Conservation (phyloP, 2,888 invertebrate genomes). For the Hoplodrina blanda region DNA sequence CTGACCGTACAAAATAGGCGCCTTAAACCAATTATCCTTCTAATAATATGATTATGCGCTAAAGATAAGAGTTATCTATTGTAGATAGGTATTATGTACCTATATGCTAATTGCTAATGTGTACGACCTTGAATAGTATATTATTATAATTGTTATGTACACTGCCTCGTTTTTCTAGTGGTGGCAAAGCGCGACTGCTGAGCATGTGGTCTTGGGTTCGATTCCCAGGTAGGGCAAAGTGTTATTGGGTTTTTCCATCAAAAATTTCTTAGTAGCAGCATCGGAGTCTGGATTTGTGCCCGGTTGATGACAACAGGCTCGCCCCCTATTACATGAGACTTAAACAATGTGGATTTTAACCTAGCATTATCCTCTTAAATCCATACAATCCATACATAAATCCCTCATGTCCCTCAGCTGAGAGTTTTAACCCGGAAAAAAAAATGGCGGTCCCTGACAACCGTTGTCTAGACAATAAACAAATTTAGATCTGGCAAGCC, state of each 20-base stretch:
- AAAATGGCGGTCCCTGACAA: background rate
- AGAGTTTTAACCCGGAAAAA: slow-evolving; percentile 5
- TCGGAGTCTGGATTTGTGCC: no score
- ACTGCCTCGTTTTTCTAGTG: no score
- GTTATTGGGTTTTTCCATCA: no score
- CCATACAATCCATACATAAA: background rate
- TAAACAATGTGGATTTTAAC: no score
- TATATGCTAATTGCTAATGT: slow-evolving; percentile 33
- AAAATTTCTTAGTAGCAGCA: no score
- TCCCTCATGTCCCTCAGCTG: background rate
- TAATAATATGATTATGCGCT: slow-evolving; percentile 24
- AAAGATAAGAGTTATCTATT: slow-evolving; percentile 26
- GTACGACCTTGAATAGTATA: slow-evolving; percentile 22
- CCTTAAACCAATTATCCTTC: slow-evolving; percentile 1
- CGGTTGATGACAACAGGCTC: no score
- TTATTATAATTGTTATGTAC: background rate
- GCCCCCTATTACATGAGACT: no score
- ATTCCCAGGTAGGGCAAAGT: no score
- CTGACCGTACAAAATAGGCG: slow-evolving; percentile 14
- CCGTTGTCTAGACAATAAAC: slow-evolving; percentile 48
- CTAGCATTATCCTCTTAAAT: no score
- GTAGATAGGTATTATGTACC: slow-evolving; percentile 13
- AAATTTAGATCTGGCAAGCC: slow-evolving; percentile 42
- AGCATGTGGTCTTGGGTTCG: no score
- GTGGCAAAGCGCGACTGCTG: no score